phyloP scores from a whole-genome alignment of 2,113 vertebrate genomes.

The Tachysurus fulvidraco region DNA sequence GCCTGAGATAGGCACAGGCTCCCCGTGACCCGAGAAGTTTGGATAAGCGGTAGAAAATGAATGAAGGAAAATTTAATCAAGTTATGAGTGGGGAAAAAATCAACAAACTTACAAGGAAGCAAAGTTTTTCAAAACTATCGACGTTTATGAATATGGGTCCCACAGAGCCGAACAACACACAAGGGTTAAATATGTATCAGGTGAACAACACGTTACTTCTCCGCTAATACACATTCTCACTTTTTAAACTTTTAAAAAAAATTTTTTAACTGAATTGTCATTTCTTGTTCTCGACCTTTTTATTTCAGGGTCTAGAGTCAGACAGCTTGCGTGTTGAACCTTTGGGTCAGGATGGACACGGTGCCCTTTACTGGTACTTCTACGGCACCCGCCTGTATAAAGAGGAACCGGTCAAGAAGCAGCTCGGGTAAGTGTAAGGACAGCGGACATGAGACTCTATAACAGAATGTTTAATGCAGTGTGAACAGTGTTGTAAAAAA shows the following conservation, averaged over 20 bases:
- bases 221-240: background rate
- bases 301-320: constrained; percentile 86
- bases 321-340: constrained; percentile 96
- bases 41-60: too few species aligned
- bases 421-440: constrained; percentile 73
- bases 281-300: background rate
- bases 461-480: background rate
- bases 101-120: too few species aligned
- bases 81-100: too few species aligned
- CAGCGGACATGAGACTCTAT: background rate
- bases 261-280: background rate
- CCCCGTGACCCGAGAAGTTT: too few species aligned
- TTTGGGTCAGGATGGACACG: constrained; percentile 88
- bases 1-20: too few species aligned
- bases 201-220: background rate
- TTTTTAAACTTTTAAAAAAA: too few species aligned
- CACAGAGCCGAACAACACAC: too few species aligned
- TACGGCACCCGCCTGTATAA: constrained; percentile 97
- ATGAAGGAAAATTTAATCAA: too few species aligned
- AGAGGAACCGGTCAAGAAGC: constrained; percentile 80
- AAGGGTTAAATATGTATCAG: background rate
- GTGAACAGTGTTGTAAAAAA: background rate
- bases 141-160: too few species aligned
- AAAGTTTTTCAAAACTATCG: too few species aligned
- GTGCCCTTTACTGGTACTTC: constrained; percentile 98